Evolutionary conservation across 2,797 vertebrate species (phyloP).

Genomic region (Graptemys geographica): DNA sequence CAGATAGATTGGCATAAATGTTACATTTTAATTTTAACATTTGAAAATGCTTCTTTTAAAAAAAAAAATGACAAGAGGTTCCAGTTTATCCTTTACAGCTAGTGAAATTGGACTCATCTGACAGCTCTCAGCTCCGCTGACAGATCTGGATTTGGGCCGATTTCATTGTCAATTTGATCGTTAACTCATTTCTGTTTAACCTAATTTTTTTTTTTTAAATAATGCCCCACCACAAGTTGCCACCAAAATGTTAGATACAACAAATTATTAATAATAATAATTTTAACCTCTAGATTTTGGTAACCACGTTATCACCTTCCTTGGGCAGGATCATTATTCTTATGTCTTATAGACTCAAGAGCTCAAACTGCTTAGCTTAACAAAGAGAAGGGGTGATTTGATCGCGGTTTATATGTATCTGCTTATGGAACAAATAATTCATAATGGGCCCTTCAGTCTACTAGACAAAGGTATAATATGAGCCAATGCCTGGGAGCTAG

Average conservation of each 20-base stretch:
- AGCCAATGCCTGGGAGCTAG: neutral
- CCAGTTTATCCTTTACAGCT: constrained; percentile 82
- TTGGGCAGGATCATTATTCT: fast-evolving
- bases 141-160: constrained; percentile 79
- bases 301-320: fast-evolving
- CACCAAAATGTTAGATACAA: neutral
- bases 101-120: constrained; percentile 72
- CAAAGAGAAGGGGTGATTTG: neutral
- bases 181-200: constrained; percentile 76
- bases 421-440: neutral
- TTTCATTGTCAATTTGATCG: constrained; percentile 74
- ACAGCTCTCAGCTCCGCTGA: constrained; percentile 78
- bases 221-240: constrained; percentile 62
- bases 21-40: constrained; percentile 88
- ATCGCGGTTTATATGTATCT: neutral
- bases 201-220: constrained; percentile 54
- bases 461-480: neutral
- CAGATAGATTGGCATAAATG: constrained; percentile 87
- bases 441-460: neutral
- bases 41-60: constrained; percentile 79
- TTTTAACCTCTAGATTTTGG: neutral
- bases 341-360: neutral
- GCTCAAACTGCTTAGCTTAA: neutral
- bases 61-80: constrained; percentile 78
- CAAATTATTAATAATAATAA: neutral